Base-by-base conservation (phyloP, 1,140 invertebrate genomes). In the Pseudomyrmex gracilis region DNA sequence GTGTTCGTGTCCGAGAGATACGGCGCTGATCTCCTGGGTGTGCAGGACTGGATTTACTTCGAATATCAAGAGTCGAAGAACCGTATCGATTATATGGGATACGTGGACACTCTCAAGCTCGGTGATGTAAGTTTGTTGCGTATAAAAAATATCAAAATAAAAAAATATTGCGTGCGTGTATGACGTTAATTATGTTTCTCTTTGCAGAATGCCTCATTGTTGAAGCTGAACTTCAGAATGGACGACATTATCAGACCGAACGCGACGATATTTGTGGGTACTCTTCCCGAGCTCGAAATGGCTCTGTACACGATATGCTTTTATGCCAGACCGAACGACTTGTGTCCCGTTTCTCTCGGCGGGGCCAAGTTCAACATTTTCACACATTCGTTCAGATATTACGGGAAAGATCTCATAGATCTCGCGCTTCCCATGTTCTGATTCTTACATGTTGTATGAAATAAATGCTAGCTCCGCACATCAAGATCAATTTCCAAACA, bases 201-300 rank as follows among this genome's bases (percentile, higher is more conserved):
- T 34, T 34, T 34, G 34, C 34, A 94, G 93, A 97, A 97, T 95
- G 96, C 96, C 51, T 95, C 95, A 15, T 95, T 98, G 2, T 55
- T 98, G 51, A 98, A 98, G 92, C 90, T 97, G n/a, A 96, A 97
- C 77, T 98, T 98, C 87, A 95, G 95, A 70, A 97, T 98, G 94
- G 95, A 97, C 90, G 96, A 95, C 1, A 92, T 96, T 9, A 94
- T 96, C 67, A 98, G 98, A 92, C 96, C 96, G 2, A 97, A 97
- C 2, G 96, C 96, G 64, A 96, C 96, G 1, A 96, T 98, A 94
- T 98, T 99, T 87, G 95, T 99, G 77, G 98, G 98, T 15, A 98
- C 98, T 8, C 97, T 97, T 84, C 98, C 98, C 0, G 98, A 99
- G 94, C 95, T 99, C 87, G 98, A 99, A 94, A 96, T 99, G 92